Conservation (phyloP, 2,888 invertebrate genomes). For the Netelia inedita region DNA sequence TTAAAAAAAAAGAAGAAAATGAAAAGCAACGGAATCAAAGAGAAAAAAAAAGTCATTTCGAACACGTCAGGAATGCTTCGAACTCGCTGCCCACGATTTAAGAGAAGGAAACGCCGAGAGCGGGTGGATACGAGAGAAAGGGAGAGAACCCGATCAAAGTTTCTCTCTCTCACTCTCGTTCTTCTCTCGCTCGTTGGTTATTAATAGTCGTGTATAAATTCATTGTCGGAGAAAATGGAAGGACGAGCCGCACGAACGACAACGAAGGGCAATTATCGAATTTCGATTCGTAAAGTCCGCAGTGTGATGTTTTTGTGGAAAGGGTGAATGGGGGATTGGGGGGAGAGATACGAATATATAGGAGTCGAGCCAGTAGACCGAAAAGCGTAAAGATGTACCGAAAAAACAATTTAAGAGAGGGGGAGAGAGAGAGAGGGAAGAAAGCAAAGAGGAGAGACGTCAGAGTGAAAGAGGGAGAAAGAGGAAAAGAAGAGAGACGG, state of each 20-base stretch:
- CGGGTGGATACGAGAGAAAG: background rate
- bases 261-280: constrained; percentile 38
- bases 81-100: background rate
- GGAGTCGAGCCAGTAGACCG: background rate
- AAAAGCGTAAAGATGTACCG: constrained; percentile 27
- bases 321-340: too few species aligned
- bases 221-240: constrained; percentile 13
- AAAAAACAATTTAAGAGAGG: constrained; percentile 5
- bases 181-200: constrained; percentile 10
- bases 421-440: background rate
- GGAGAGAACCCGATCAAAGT: background rate
- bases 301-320: background rate
- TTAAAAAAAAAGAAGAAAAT: background rate
- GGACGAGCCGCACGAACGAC: background rate
- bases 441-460: constrained; percentile 9
- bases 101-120: too few species aligned
- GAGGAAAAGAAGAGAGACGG: background rate
- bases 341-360: background rate
- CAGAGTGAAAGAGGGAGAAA: constrained; percentile 11
- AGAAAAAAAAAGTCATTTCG: constrained; percentile 10
- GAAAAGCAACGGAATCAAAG: too few species aligned
- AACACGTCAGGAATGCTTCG: constrained; percentile 1
- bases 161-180: too few species aligned
- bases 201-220: constrained; percentile 50
- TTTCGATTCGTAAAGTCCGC: constrained; percentile 43